Evolutionary conservation across 2,888 invertebrate genomes (phyloP).

Genomic region (Rugalucina vietnamica): DNA sequence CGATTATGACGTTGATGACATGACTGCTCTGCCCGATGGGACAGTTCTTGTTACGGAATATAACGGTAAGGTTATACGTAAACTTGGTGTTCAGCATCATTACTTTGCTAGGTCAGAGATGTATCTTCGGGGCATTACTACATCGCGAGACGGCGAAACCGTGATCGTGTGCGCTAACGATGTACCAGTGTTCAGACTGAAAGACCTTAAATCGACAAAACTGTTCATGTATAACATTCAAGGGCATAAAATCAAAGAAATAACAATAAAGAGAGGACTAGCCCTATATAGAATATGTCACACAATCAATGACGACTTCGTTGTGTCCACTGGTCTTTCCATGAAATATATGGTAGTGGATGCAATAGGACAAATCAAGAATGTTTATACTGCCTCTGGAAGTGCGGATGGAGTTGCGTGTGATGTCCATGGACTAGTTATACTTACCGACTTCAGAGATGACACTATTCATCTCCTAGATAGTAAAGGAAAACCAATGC

Average conservation of each 20-base stretch:
- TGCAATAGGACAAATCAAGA: conserved; percentile 46
- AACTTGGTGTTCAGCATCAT: conserved; percentile 38
- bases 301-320: conserved; percentile 55
- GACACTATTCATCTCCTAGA: conserved; percentile 59
- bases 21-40: conserved; percentile 53
- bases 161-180: conserved; percentile 57
- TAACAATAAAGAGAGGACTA: conserved; percentile 47
- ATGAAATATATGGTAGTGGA: conserved; percentile 51
- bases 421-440: conserved; percentile 55
- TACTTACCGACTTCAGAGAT: conserved; percentile 55
- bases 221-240: conserved; percentile 44
- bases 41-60: conserved; percentile 58
- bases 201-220: conserved; percentile 43
- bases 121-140: conserved; percentile 51
- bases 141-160: conserved; percentile 49
- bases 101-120: conserved; percentile 59
- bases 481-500: conserved; percentile 57
- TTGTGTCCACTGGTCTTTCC: conserved; percentile 51
- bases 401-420: conserved; percentile 55
- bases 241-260: conserved; percentile 49
- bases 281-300: conserved; percentile 52
- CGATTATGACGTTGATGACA: conserved; percentile 60
- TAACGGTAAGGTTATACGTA: conserved; percentile 51
- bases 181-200: conserved; percentile 50
- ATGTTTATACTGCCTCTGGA: conserved; percentile 58